These are phyloP conservation scores for Gastrophryne carolinensis DNA, from an alignment of 2,797 vertebrate genomes.

Conservation along the genomic window DNA sequence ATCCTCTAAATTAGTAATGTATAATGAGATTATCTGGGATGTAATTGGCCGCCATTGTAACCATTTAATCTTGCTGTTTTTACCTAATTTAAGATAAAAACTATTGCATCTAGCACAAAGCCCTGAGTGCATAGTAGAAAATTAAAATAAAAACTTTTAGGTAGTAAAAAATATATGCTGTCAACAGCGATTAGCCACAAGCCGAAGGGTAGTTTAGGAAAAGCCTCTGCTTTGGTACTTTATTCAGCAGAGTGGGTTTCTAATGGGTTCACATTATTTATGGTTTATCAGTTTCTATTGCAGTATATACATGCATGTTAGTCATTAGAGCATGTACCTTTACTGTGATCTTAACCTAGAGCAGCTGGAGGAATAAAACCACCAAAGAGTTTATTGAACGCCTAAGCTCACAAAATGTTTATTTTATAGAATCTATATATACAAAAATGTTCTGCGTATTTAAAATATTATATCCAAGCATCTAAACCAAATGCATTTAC, in stretches of 20 bases:
- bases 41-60: too few species aligned
- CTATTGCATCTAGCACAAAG: neutral
- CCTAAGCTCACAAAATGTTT: neutral
- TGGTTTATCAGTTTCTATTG: conserved; percentile 42
- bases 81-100: neutral
- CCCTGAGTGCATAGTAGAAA: conserved; percentile 10
- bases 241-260: conserved; percentile 40
- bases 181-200: conserved; percentile 47
- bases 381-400: neutral
- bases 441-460: neutral
- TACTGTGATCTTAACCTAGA: conserved; percentile 15
- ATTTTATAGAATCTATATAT: neutral
- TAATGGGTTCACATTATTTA: conserved; percentile 50
- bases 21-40: too few species aligned
- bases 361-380: neutral
- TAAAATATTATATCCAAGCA: neutral
- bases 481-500: too few species aligned
- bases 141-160: conserved; percentile 32
- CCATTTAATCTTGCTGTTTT: too few species aligned
- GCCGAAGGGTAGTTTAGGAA: conserved; percentile 12
- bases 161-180: conserved; percentile 30
- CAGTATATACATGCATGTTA: conserved; percentile 26
- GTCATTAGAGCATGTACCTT: conserved; percentile 16
- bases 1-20: too few species aligned
- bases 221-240: conserved; percentile 26